Evolutionary conservation across 1,140 invertebrate species (phyloP).

Genomic region (Panagrolaimus sp.): DNA sequence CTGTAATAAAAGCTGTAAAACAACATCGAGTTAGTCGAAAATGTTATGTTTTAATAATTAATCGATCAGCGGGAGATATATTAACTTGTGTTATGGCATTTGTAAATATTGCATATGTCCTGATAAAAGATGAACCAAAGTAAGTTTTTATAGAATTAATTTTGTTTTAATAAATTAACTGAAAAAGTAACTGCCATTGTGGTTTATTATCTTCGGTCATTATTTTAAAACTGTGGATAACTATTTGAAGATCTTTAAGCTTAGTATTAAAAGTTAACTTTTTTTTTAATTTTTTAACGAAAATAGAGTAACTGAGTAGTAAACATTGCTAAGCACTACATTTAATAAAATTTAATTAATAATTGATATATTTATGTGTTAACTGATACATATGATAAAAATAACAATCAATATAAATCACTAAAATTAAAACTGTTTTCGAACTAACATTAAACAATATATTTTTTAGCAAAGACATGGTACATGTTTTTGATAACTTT

Average conservation of each 20-base stretch:
- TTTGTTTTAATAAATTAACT: no score
- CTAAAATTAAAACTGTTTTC: constrained; percentile 16
- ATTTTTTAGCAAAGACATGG: constrained; percentile 40
- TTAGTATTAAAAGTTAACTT: no score
- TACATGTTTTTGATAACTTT: constrained; percentile 46
- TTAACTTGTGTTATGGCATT: constrained; percentile 42
- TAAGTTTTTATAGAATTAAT: constrained; percentile 36
- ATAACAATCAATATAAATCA: constrained; percentile 1
- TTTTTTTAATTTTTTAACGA: no score
- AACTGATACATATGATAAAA: constrained; percentile 17
- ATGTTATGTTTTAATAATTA: constrained; percentile 50
- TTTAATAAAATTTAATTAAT: background rate
- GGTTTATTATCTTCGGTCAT: no score
- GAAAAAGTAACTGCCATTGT: no score
- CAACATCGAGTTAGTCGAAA: constrained; percentile 47
- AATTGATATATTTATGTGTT: background rate
- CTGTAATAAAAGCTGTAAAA: constrained; percentile 46
- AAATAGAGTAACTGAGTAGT: no score
- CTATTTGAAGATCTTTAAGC: no score
- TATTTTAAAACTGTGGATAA: constrained; percentile 29
- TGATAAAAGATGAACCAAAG: constrained; percentile 37
- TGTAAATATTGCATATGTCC: constrained; percentile 33
- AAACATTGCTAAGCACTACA: constrained; percentile 17
- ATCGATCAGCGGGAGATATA: constrained; percentile 49
- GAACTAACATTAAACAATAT: background rate